Percentiles rank a stretch among this genome's conserved stretches.
Conservation (phyloP, 2,797 vertebrate species). For the Menidia menidia region DNA sequence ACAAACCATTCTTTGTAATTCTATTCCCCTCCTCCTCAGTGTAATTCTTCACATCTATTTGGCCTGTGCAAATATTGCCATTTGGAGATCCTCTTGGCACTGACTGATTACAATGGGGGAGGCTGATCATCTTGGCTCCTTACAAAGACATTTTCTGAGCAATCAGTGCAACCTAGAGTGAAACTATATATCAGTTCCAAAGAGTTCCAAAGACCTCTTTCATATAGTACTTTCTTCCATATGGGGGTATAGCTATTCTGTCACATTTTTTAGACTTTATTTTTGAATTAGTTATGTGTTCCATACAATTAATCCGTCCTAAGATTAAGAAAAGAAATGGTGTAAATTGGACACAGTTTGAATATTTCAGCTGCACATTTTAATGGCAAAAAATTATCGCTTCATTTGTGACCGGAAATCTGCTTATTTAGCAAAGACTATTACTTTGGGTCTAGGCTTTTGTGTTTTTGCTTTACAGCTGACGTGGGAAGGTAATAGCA, state of each 20-base stretch:
- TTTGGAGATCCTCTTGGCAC: slow-evolving; percentile 53
- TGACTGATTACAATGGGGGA: slow-evolving; percentile 62
- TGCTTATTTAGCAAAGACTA: slow-evolving; percentile 46
- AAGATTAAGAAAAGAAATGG: slow-evolving; percentile 23
- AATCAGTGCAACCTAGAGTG: slow-evolving; percentile 75
- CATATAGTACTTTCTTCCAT: slow-evolving; percentile 44
- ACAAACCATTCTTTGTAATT: slow-evolving; percentile 18
- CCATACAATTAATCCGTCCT: slow-evolving; percentile 57
- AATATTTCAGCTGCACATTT: slow-evolving; percentile 57
- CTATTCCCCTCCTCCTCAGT: slow-evolving; percentile 19
- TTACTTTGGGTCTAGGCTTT: slow-evolving; percentile 45
- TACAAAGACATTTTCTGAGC: slow-evolving; percentile 76
- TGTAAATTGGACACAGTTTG: slow-evolving; percentile 54
- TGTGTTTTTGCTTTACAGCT: slow-evolving; percentile 28
- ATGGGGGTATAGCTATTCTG: slow-evolving; percentile 46
- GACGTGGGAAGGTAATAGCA: slow-evolving; percentile 8
- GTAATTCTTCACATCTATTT: slow-evolving; percentile 53
- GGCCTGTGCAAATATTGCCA: slow-evolving; percentile 62
- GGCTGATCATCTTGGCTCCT: slow-evolving; percentile 64
- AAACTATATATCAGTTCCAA: slow-evolving; percentile 64
- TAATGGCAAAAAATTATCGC: slow-evolving; percentile 58
- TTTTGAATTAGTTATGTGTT: slow-evolving; percentile 65
- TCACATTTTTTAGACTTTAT: slow-evolving; percentile 53
- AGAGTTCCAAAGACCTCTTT: slow-evolving; percentile 33
- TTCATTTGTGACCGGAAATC: slow-evolving; percentile 37